phyloP scores from a whole-genome alignment of 2,888 invertebrate genomes.

The Leptinotarsa juncta region DNA sequence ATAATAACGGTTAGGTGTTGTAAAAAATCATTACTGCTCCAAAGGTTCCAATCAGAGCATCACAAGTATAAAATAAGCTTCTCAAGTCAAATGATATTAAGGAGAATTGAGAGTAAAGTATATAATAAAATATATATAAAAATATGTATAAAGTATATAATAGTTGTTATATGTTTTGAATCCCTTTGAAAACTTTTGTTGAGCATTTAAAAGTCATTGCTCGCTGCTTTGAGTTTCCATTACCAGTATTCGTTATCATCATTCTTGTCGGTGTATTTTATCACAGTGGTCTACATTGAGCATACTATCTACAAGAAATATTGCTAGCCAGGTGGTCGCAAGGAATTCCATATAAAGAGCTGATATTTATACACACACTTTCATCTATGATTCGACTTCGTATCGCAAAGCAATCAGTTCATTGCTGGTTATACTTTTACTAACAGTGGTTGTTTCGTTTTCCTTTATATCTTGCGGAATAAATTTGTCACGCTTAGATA shows the following conservation, averaged over 20 bases:
- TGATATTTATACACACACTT: background rate
- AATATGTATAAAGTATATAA: too few species aligned
- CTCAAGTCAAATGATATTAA: too few species aligned
- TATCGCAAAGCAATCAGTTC: background rate
- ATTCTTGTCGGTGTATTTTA: slow-evolving; percentile 18
- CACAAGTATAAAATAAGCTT: too few species aligned
- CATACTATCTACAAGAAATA: slow-evolving; percentile 20
- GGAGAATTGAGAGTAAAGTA: too few species aligned
- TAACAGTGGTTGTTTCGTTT: background rate
- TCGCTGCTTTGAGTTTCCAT: background rate
- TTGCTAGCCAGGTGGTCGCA: slow-evolving; percentile 26
- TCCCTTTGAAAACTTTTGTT: background rate
- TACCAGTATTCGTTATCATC: slow-evolving; percentile 19
- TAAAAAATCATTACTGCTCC: too few species aligned
- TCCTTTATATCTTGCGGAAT: background rate
- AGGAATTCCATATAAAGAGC: slow-evolving; percentile 18
- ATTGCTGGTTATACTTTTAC: background rate
- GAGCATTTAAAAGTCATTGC: background rate
- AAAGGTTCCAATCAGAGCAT: too few species aligned
- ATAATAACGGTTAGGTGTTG: too few species aligned
- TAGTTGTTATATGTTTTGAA: too few species aligned
- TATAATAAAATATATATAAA: too few species aligned
- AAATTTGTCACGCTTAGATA: too few species aligned
- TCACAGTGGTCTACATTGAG: slow-evolving; percentile 14
- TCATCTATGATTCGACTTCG: background rate